phyloP scores from a whole-genome alignment of 2,113 vertebrate species.

The Ciconia boyciana region DNA sequence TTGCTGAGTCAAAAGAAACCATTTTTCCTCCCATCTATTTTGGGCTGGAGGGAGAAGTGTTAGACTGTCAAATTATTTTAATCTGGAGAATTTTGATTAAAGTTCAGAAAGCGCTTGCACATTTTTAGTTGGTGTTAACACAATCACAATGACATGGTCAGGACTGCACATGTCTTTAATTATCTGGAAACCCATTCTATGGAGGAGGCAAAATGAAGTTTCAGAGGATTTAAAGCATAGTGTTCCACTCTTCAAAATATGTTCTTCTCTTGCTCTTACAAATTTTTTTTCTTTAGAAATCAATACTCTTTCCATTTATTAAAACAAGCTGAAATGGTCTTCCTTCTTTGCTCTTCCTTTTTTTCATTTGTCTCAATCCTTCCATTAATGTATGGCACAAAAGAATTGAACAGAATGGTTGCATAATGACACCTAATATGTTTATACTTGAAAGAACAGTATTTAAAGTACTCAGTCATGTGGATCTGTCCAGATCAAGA shows the following conservation, averaged over 20 bases:
- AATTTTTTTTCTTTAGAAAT: not conserved
- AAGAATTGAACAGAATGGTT: not conserved
- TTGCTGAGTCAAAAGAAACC: not conserved
- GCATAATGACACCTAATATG: not conserved
- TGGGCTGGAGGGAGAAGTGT: not conserved
- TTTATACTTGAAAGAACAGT: slow-evolving; percentile 30
- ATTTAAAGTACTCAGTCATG: slow-evolving; percentile 24
- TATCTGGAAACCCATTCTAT: not conserved
- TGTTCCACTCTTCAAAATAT: not conserved
- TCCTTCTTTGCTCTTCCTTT: not conserved
- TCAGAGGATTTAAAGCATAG: not conserved
- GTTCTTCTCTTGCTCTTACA: not conserved
- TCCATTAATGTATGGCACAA: not conserved
- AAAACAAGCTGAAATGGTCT: not conserved
- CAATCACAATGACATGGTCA: not conserved
- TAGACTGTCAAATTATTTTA: not conserved
- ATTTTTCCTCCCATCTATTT: not conserved
- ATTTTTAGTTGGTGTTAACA: not conserved
- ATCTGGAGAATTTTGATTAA: not conserved
- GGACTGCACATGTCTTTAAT: not conserved
- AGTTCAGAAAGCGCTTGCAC: not conserved
- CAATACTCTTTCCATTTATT: not conserved
- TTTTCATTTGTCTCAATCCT: not conserved
- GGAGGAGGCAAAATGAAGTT: not conserved
- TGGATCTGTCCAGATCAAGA: slow-evolving; percentile 23